Percentiles rank a stretch among this genome's conserved stretches.
Conservation (phyloP, 2,113 vertebrate species). For the Shinisaurus crocodilurus region DNA sequence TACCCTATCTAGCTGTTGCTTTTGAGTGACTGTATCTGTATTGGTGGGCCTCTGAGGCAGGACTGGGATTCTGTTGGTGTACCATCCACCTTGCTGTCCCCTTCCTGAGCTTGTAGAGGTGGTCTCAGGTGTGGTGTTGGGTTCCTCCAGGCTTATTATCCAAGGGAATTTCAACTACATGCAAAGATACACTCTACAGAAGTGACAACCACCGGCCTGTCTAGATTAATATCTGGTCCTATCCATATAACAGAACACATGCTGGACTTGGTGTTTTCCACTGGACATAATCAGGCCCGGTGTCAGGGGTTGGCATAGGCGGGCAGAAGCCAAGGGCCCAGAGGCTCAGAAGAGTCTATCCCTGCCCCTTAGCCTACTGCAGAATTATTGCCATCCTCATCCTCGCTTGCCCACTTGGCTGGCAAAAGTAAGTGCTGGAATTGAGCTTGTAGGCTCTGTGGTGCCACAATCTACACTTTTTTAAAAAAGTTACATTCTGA, state of each 20-base stretch:
- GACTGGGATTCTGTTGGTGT: background rate
- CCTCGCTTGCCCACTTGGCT: no score
- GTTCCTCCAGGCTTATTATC: background rate
- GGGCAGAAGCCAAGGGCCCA: no score
- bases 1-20: background rate
- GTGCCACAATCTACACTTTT: no score
- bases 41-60: background rate
- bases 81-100: background rate
- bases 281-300: background rate
- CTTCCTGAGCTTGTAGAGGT: background rate
- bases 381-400: no score
- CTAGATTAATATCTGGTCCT: background rate
- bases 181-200: background rate
- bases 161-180: background rate
- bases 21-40: background rate
- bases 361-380: no score
- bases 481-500: no score
- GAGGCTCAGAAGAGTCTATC: no score
- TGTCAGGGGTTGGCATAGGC: no score
- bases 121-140: background rate
- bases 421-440: no score
- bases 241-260: background rate
- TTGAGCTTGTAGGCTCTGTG: no score
- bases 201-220: background rate
- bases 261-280: background rate